Evolutionary conservation across 2,113 vertebrate genomes (phyloP), one percentile per base, ranked within the genome.

Genomic region (Aplodontia rufa): DNA sequence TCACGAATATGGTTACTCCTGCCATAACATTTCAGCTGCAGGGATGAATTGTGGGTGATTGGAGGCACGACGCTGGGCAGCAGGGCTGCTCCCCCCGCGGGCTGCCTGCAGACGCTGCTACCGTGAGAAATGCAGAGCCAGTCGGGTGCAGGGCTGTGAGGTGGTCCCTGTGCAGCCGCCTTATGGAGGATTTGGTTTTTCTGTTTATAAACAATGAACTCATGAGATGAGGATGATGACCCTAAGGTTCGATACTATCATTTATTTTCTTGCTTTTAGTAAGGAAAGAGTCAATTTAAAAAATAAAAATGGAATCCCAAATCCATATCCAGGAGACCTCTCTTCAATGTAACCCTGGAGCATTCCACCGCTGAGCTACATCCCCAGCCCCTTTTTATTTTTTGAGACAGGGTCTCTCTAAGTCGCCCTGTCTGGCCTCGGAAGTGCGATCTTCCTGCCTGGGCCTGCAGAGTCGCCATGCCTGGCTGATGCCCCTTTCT

Each of bases 31-130:
- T 28, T 76, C 74, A 5, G 30, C 40, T 4, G n/a, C 10, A 1
- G 82, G 40, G 49, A 60, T 79, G 51, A 91, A 74, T 51, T 26
- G 72, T 55, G 69, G 74, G 55, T 0, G 0, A 1, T 0, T 0
- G 30, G 35, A 58, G 45, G 55, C 51, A 12, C 53, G 51, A 8
- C 2, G 16, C n/a, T 0, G 0, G 10, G 37, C 35, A 0, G 53
- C 0, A 3, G 20, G 0, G 11, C 0, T 0, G 22, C 0, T 17
- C 14, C 0, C 0, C 24, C n/a, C 5, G 0, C 12, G 0, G n/a
- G 24, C 17, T 1, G 10, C 47, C 28, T 3, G 2, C 6, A 0
- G 28, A 16, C 12, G 11, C 30, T 45, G 8, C 0, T 13, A 5
- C 22, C 7, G 71, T 7, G 26, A 8, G 7, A 76, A 22, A 42